Base-by-base conservation (phyloP, 2,888 invertebrate genomes). In the Periphyllus acericola region DNA sequence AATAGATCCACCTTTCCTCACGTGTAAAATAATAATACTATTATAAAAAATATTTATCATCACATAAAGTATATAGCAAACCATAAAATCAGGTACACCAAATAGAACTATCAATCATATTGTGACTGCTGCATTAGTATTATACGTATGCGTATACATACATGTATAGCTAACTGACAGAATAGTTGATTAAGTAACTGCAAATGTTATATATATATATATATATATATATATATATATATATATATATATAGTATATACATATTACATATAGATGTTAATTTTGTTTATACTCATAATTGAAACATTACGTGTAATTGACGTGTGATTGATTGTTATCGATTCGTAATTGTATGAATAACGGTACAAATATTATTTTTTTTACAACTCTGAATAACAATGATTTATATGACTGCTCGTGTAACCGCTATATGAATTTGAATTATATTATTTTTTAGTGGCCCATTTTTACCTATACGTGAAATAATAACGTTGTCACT, bases 271-370 rank as follows among this genome's bases (percentile, higher is more conserved):
- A 68, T 60, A 60, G n/a, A 66, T 80, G 36, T 60, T 80, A 36
- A 80, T 80, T 80, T 80, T 66, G 19, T 36, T 80, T 66, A 80
- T 80, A 36, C 80, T n/a, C 60, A 36, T 36, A 25, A 81, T 68
- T 19, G 68, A 68, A 68, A 71, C 46, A 71, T 46, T 36, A 60
- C 60, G 21, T 81, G 81, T 68, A 68, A 81, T 71, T 81, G 40
- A 68, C 81, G 32, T 46, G 81, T 68, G 81, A 81, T 81, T 81
- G 81, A 81, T 81, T 21, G 81, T 81, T 46, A 81, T 71, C 68
- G 46, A 40, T 81, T 71, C 21, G 5, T 5, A n/a, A 32, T 68
- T 29, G 21, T 29, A 40, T 29, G 32, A 71, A 71, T 46, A 68
- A 80, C 14, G 60, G 66, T 60, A n/a, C n/a, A n/a, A 81, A 21